Percentiles rank a stretch among this genome's conserved stretches.
Evolutionary conservation across 2,113 vertebrate genomes (phyloP).

Genomic region (Aix galericulata): DNA sequence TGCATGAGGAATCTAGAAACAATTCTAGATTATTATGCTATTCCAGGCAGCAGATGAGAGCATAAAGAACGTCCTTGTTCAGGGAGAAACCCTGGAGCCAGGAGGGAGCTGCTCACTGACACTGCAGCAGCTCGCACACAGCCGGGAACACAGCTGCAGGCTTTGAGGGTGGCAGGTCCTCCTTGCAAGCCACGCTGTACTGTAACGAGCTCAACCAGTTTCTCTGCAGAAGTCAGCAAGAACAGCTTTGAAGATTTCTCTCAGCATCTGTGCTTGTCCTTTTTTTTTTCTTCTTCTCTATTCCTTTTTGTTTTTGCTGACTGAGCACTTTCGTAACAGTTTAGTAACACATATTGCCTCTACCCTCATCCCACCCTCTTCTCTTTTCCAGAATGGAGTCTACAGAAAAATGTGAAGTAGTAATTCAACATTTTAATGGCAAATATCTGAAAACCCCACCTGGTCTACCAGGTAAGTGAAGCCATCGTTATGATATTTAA

Average conservation of each 20-base stretch:
- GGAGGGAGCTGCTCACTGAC: not conserved
- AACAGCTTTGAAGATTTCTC: conserved; percentile 40
- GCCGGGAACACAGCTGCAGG: not conserved
- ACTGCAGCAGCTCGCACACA: not conserved
- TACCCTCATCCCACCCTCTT: conserved; percentile 6
- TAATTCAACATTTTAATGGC: conserved; percentile 89
- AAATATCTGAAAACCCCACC: conserved; percentile 90
- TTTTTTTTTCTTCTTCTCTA: not conserved
- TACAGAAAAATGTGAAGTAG: conserved; percentile 91
- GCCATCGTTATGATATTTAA: not conserved
- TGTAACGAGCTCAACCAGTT: not conserved
- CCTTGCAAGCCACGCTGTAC: not conserved
- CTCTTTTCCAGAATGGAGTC: conserved; percentile 84
- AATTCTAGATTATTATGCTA: not conserved
- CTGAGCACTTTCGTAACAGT: not conserved
- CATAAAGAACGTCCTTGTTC: conserved; percentile 42
- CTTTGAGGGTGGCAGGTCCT: not conserved
- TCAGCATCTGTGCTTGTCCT: conserved; percentile 5
- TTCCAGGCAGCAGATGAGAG: not conserved
- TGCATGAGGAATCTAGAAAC: not conserved
- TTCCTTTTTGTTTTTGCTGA: not conserved
- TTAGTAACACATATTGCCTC: not conserved
- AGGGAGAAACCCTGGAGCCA: not conserved
- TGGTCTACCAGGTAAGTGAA: conserved; percentile 83
- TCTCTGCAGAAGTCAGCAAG: not conserved